phyloP scores from a whole-genome alignment of 1,140 invertebrate species.

The Mya arenaria region DNA sequence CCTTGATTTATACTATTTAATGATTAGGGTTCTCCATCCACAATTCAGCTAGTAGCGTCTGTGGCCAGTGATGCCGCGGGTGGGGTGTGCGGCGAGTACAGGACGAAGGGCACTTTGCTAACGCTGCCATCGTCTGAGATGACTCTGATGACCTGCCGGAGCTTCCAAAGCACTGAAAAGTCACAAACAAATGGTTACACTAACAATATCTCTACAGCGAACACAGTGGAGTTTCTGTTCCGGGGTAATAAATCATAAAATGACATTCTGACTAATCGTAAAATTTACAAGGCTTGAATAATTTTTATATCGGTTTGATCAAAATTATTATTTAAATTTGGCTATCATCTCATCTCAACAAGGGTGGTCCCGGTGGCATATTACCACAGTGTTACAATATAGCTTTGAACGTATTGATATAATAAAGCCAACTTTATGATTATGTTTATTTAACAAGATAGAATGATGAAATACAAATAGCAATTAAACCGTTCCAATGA shows the following conservation, averaged over 20 bases:
- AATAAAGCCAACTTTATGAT: conserved; percentile 28
- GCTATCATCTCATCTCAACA: conserved; percentile 23
- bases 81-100: too few relatives aligned
- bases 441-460: conserved; percentile 29
- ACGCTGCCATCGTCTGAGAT: too few relatives aligned
- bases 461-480: conserved; percentile 3
- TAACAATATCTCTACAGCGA: too few relatives aligned
- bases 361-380: conserved; percentile 24
- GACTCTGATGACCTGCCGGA: too few relatives aligned
- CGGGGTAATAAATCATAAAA: conserved; percentile 22
- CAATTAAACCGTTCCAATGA: conserved; percentile 2
- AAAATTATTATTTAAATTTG: conserved; percentile 46
- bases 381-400: conserved; percentile 31
- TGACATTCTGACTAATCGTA: neutral
- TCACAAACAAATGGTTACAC: too few relatives aligned
- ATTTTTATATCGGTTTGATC: conserved; percentile 40
- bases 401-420: conserved; percentile 16
- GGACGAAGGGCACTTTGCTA: too few relatives aligned
- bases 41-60: too few relatives aligned
- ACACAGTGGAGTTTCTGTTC: neutral
- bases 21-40: too few relatives aligned
- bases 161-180: too few relatives aligned
- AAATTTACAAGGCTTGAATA: conserved; percentile 31
- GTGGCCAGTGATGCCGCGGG: too few relatives aligned
- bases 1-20: too few relatives aligned